phyloP scores from a whole-genome alignment of 2,888 invertebrate genomes.

The Lomographa bimaculata region DNA sequence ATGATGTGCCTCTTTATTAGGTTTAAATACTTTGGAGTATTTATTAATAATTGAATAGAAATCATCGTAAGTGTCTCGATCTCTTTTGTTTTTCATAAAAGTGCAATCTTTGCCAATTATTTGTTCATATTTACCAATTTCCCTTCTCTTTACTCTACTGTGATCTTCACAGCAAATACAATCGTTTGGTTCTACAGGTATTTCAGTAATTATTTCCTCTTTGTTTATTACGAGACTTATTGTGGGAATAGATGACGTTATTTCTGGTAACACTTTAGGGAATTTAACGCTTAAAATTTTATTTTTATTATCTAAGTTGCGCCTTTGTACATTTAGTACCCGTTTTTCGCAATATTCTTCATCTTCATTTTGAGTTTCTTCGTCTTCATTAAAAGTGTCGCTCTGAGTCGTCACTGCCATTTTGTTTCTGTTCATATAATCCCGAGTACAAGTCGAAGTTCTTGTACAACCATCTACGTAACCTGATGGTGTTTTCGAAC shows the following conservation, averaged over 20 bases:
- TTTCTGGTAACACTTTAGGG: slow-evolving; percentile 18
- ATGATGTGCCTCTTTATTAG: slow-evolving; percentile 11
- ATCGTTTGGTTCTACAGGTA: slow-evolving; percentile 14
- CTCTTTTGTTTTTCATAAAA: slow-evolving; percentile 3
- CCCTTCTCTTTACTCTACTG: slow-evolving; percentile 42
- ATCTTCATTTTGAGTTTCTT: slow-evolving; percentile 38
- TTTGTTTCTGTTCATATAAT: slow-evolving; percentile 65
- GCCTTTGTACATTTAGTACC: slow-evolving; percentile 53
- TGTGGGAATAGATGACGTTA: slow-evolving; percentile 9
- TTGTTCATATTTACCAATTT: slow-evolving; percentile 11
- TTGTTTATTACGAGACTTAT: slow-evolving; percentile 8
- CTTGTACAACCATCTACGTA: slow-evolving; percentile 73
- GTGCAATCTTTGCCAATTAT: slow-evolving; percentile 4
- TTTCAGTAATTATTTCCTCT: slow-evolving; percentile 3
- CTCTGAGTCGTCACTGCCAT: slow-evolving; percentile 41
- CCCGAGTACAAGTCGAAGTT: slow-evolving; percentile 73
- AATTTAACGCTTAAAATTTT: slow-evolving; percentile 12
- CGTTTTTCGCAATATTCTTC: slow-evolving; percentile 73
- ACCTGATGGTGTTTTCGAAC: slow-evolving; percentile 65
- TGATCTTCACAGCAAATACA: slow-evolving; percentile 39
- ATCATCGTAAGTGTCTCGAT: slow-evolving; percentile 1
- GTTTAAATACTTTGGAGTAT: slow-evolving; percentile 16
- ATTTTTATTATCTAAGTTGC: slow-evolving; percentile 41
- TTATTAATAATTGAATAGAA: slow-evolving; percentile 4
- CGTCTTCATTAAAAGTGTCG: no score